Evolutionary conservation across 2,888 invertebrate genomes (phyloP).

Genomic region (Drosophila infuscata): DNA sequence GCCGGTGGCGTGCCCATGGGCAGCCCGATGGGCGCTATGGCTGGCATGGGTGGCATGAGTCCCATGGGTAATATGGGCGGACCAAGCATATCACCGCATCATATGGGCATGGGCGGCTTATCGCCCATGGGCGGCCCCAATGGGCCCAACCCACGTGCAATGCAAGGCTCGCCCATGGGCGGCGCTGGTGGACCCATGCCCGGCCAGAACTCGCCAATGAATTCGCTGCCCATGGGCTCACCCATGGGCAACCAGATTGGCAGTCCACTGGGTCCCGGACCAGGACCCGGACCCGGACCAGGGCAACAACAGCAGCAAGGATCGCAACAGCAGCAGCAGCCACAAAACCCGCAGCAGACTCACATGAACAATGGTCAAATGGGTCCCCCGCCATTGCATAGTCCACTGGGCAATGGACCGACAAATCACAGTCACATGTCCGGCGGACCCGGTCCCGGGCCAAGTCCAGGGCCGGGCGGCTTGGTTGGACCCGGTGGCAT

Average conservation of each 20-base stretch:
- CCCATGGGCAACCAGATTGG: slow-evolving; percentile 90
- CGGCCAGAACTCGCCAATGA: slow-evolving; percentile 88
- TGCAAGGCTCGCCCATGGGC: slow-evolving; percentile 87
- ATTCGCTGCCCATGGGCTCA: slow-evolving; percentile 90
- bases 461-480: slow-evolving; percentile 78
- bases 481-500: slow-evolving; percentile 76
- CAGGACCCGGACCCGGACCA: slow-evolving; percentile 54
- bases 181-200: slow-evolving; percentile 87
- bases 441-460: slow-evolving; percentile 81
- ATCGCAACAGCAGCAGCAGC: slow-evolving; percentile 59
- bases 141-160: slow-evolving; percentile 87
- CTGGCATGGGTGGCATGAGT: slow-evolving; percentile 86
- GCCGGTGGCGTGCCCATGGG: slow-evolving; percentile 83
- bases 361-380: slow-evolving; percentile 90
- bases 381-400: slow-evolving; percentile 92
- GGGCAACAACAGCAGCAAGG: slow-evolving; percentile 60
- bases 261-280: slow-evolving; percentile 68
- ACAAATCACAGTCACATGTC: slow-evolving; percentile 86
- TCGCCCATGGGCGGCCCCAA: slow-evolving; percentile 86
- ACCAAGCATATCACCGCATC: slow-evolving; percentile 85
- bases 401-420: slow-evolving; percentile 89
- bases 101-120: slow-evolving; percentile 85
- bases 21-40: slow-evolving; percentile 87
- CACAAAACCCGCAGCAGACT: slow-evolving; percentile 79
- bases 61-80: slow-evolving; percentile 86